Evolutionary conservation across 2,888 invertebrate genomes (phyloP).

Genomic region (Ypsolopha sequella): DNA sequence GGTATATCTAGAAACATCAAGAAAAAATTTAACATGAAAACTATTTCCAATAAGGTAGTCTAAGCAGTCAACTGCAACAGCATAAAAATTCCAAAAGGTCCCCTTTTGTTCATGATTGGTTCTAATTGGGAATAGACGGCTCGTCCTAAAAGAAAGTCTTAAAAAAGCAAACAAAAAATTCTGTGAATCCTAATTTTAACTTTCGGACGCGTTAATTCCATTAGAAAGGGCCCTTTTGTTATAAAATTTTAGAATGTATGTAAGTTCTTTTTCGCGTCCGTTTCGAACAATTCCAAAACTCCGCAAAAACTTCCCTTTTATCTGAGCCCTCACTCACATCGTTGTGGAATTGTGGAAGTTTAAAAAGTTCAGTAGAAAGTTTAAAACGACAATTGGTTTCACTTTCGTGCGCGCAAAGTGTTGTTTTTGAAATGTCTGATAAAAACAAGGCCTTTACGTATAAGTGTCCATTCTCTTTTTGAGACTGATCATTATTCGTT

Average conservation of each 20-base stretch:
- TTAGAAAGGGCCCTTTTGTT: conserved; percentile 57
- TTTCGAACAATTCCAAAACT: conserved; percentile 56
- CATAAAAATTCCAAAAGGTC: too few relatives aligned
- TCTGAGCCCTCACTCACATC: conserved; percentile 51
- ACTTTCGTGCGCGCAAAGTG: conserved; percentile 38
- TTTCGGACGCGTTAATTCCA: conserved; percentile 22
- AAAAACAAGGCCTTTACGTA: background rate
- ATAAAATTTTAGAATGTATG: conserved; percentile 63
- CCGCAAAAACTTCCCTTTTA: conserved; percentile 63
- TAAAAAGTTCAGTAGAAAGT: conserved; percentile 50
- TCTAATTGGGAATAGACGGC: too few relatives aligned
- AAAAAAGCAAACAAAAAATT: background rate
- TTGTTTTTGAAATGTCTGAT: conserved; percentile 10
- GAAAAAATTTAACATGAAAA: too few relatives aligned
- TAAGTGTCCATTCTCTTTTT: too few relatives aligned
- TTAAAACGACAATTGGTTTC: conserved; percentile 48
- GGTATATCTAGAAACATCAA: too few relatives aligned
- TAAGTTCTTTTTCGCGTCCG: conserved; percentile 59
- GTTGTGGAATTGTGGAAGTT: conserved; percentile 54
- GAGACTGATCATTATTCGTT: too few relatives aligned
- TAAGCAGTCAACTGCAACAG: too few relatives aligned
- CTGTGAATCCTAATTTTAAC: background rate
- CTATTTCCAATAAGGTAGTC: too few relatives aligned
- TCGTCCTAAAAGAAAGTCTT: background rate
- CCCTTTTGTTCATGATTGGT: too few relatives aligned